Percentiles rank a stretch among this genome's conserved stretches.
Conservation (phyloP, 1,140 invertebrate species). For the Zophobas atratus region DNA sequence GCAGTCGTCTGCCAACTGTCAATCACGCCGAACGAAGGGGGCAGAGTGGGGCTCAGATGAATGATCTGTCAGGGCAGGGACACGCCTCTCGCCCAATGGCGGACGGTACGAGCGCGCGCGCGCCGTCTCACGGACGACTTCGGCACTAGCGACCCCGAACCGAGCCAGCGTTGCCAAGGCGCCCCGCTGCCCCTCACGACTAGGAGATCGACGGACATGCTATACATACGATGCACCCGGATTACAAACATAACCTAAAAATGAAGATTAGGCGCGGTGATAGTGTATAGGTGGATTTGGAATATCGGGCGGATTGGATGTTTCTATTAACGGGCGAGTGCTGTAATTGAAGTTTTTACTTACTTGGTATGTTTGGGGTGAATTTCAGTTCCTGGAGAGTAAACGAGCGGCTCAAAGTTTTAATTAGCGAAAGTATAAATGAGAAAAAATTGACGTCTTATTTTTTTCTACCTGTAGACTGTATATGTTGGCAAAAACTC, state of each 20-base stretch:
- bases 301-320: too few species aligned
- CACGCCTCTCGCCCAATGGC: constrained; percentile 66
- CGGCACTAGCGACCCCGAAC: constrained; percentile 33
- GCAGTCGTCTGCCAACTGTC: constrained; percentile 79
- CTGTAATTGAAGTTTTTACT: too few species aligned
- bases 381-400: too few species aligned
- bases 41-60: constrained; percentile 71
- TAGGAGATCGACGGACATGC: too few species aligned
- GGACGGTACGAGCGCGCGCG: constrained; percentile 58
- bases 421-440: too few species aligned
- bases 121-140: constrained; percentile 53
- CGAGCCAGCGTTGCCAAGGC: constrained; percentile 46
- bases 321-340: too few species aligned
- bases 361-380: too few species aligned
- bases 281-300: too few species aligned
- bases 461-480: too few species aligned
- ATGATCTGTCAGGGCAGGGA: constrained; percentile 66
- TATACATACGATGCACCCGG: constrained; percentile 19
- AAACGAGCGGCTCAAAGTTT: too few species aligned
- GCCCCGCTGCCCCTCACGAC: constrained; percentile 36
- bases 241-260: constrained; percentile 40
- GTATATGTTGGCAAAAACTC: too few species aligned
- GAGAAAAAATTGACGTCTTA: too few species aligned
- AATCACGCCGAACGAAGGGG: constrained; percentile 72
- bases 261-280: not conserved